Conservation (phyloP, 2,797 vertebrate genomes). For the Odontamblyopus lacepedii region DNA sequence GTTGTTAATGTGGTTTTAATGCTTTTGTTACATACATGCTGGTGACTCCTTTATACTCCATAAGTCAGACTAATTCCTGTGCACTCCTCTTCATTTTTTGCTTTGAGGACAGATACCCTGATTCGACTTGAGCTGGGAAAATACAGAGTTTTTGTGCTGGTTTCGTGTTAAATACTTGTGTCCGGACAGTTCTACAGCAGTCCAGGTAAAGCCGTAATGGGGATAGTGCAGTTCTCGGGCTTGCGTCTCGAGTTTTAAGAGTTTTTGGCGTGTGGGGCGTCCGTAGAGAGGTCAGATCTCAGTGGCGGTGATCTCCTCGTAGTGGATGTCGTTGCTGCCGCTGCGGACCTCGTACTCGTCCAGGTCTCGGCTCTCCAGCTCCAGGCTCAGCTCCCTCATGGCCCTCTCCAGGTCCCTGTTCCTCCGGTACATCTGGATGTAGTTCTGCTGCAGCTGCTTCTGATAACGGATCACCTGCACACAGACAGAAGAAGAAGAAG, state of each 20-base stretch:
- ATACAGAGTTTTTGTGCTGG: conserved; percentile 66
- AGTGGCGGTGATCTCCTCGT: conserved; percentile 83
- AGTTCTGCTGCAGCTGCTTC: conserved; percentile 98
- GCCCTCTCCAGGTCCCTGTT: conserved; percentile 93
- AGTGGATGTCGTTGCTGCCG: conserved; percentile 90
- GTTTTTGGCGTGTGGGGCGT: conserved; percentile 29
- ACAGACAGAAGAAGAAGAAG: background rate
- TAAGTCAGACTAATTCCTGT: conserved; percentile 29
- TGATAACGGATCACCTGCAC: conserved; percentile 92
- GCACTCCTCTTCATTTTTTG: conserved; percentile 42
- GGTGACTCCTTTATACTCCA: conserved; percentile 40
- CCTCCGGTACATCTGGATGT: conserved; percentile 97
- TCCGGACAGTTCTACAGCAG: conserved; percentile 38
- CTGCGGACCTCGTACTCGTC: conserved; percentile 88
- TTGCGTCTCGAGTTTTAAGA: conserved; percentile 23
- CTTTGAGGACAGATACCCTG: conserved; percentile 63
- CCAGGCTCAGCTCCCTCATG: conserved; percentile 91
- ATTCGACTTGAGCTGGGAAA: conserved; percentile 51
- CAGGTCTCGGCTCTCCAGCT: conserved; percentile 86
- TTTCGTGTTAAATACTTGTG: conserved; percentile 53
- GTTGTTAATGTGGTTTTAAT: background rate
- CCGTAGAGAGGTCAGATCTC: conserved; percentile 70
- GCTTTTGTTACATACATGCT: conserved; percentile 40
- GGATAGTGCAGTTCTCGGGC: conserved; percentile 47
- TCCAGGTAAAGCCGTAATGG: conserved; percentile 45